Base-by-base conservation (phyloP, 2,888 invertebrate genomes). In the Eustalomyia histrio region DNA sequence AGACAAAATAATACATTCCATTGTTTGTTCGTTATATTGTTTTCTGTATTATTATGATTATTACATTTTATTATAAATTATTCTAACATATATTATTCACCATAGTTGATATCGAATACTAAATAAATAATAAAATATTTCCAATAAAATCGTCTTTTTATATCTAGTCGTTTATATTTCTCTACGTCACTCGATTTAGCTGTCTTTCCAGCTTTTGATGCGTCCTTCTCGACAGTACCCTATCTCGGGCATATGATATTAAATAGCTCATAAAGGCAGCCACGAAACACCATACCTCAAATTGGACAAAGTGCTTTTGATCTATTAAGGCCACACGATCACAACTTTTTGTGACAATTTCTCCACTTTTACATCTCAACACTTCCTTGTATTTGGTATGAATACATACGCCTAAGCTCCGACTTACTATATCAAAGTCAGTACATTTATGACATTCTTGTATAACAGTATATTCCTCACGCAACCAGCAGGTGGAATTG, bases 381-480 rank as follows among this genome's bases (percentile, higher is more conserved):
- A 95, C 93, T 91, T 97, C 97, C 88, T 96, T 97, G 88, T 94
- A 96, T 88, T 95, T 94, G 1, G 96, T 95, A 85, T 95, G 94
- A 80, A 95, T 93, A 87, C 97, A 97, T 57, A 96, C 95, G 68
- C 95, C 95, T 86, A 95, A 94, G 87, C 94, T 96, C 90, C 94
- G 94, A 87, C 96, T 96, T 68, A 94, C 92, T 82, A 96, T 94
- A 92, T 97, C 97, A 90, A 96, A 96, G 83, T 94, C 95, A 92
- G 95, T 94, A 90, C 97, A 97, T n/a, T 95, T 95, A 91, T 96
- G 95, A 86, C 97, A 97, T 90, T 95, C 95, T 85, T 93, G 93
- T 16, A 88, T 79, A 9, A 96, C 92, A 82, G 93, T 93, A 85
- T 93, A 96, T 17, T 93, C 92, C 87, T 96, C 96, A 80, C 93